Evolutionary conservation across 2,888 invertebrate species (phyloP), one percentile per base, ranked within the genome.

Genomic region (Dynastes tityus): DNA sequence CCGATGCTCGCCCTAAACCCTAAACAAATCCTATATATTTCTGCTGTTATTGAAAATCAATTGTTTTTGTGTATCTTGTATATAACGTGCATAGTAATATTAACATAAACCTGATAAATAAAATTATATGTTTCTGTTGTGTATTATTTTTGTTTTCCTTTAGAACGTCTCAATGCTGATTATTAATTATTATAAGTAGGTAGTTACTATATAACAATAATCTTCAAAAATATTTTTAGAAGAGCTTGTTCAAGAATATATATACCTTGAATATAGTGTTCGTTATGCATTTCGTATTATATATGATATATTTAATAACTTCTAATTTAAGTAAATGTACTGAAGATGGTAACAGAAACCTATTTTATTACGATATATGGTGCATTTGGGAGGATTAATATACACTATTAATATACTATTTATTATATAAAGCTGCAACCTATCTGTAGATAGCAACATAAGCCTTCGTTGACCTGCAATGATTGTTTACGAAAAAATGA

Each of bases 341-440:
- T 68, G 51, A 68, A 68, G 27, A 53, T 55, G 55, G 55, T 27
- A 55, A 55, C 2, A 63, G 51, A 51, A 27, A 51, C 49, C 51
- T 68, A 68, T 68, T 68, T 68, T 68, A 68, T 51, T 68, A 68
- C 49, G 16, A 51, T 51, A 29, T 68, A 53, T 27, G 51, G 51
- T 68, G 68, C 51, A 27, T 27, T 16, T 53, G 40, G 27, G 29
- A 29, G 32, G 32, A 13, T 9, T 22, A 27, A 27, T 49, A 22
- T 67, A 40, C 45, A 40, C 9, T 49, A n/a, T 51, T 49, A 51
- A n/a, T 29, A 51, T 22, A 40, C 6, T 49, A 45, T 27, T 8
- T 68, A 32, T 9, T 45, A 11, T 8, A 45, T 45, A 11, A 45
- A 45, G 11, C 11, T 11, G 8, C 45, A 11, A 65, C 45, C n/a